Conservation (phyloP, 2,888 invertebrate genomes). For the Sthenelais limicola region DNA sequence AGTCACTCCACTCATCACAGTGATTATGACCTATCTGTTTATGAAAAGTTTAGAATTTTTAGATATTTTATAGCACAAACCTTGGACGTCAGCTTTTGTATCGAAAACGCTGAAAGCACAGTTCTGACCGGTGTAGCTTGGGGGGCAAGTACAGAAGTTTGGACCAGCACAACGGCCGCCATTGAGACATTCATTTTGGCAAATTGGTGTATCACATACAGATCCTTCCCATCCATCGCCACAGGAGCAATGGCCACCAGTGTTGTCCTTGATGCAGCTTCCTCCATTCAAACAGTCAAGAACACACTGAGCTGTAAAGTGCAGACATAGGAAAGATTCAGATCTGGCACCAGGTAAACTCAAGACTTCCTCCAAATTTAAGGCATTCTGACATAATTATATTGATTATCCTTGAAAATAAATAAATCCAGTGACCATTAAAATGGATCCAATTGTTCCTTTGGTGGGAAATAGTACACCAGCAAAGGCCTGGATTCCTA, state of each 20-base stretch:
- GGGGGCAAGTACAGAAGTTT: slow-evolving; percentile 87
- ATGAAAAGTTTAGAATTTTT: not conserved
- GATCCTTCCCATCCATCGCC: slow-evolving; percentile 4
- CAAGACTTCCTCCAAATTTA: too few relatives aligned
- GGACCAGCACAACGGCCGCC: slow-evolving; percentile 41
- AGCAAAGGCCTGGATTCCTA: too few relatives aligned
- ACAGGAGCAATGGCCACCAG: slow-evolving; percentile 17
- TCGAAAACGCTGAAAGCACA: slow-evolving; percentile 63
- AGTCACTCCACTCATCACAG: not conserved
- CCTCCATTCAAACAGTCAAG: slow-evolving; percentile 91
- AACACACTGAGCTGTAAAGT: slow-evolving; percentile 82
- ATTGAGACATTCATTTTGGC: slow-evolving; percentile 29
- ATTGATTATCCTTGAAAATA: not conserved
- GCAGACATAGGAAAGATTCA: too few relatives aligned
- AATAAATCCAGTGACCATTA: slow-evolving; percentile 76
- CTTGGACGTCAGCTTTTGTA: not conserved
- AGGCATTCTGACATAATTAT: not conserved
- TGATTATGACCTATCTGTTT: not conserved
- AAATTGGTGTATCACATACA: slow-evolving; percentile 21
- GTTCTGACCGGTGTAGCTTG: slow-evolving; percentile 89
- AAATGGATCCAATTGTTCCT: not conserved
- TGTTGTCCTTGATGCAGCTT: slow-evolving; percentile 79
- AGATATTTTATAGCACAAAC: not conserved
- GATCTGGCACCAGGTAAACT: too few relatives aligned
- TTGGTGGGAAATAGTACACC: too few relatives aligned